Percentiles rank a stretch among this genome's conserved stretches.
Evolutionary conservation across 2,113 vertebrate genomes (phyloP).

Genomic region (Pachypanchax playfairii): DNA sequence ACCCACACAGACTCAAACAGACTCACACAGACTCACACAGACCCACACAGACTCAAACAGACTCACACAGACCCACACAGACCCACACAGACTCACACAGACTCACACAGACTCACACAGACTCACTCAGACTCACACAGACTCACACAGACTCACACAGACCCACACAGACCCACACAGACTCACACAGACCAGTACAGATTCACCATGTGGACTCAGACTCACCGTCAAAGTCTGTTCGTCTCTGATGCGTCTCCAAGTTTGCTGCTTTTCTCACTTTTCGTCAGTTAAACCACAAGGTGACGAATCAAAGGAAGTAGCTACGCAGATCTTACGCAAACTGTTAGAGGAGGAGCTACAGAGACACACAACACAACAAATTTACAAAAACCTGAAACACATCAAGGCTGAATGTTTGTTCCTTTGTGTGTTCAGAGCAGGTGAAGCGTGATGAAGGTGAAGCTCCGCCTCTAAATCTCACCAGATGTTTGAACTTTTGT

Average conservation of each 20-base stretch:
- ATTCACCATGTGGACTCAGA: background rate
- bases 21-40: too few relatives aligned
- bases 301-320: slow-evolving; percentile 42
- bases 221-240: slow-evolving; percentile 16
- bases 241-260: slow-evolving; percentile 1
- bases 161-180: background rate
- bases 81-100: too few relatives aligned
- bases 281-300: slow-evolving; percentile 40
- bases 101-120: too few relatives aligned
- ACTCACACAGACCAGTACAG: background rate
- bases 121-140: too few relatives aligned
- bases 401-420: background rate
- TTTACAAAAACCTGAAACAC: too few relatives aligned
- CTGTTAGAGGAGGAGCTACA: background rate
- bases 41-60: too few relatives aligned
- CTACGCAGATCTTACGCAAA: slow-evolving; percentile 21
- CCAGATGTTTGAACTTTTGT: too few relatives aligned
- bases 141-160: too few relatives aligned
- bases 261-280: slow-evolving; percentile 2
- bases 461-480: background rate
- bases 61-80: too few relatives aligned
- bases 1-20: background rate
- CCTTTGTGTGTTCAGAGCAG: background rate
- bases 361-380: background rate
- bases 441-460: background rate